Evolutionary conservation across 1,140 invertebrate species (phyloP), one percentile per base, ranked within the genome.

Genomic region (Heliothis subflexa): DNA sequence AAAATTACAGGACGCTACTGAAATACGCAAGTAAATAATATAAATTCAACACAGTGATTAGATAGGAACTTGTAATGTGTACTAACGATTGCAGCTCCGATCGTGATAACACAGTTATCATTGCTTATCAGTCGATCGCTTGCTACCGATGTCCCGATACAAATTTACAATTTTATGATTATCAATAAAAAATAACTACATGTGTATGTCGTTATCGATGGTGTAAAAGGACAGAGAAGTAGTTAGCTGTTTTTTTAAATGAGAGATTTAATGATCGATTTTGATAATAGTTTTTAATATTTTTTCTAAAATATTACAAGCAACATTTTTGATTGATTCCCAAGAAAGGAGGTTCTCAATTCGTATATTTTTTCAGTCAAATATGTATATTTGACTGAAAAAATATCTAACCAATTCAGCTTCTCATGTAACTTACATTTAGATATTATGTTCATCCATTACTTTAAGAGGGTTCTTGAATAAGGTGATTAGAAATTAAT

Each of bases 81-180:
- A 10, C 28, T 55, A 25, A 71, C 50, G 21, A 71, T 71, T 71
- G 50, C 68, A 28, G 50, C 40, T 71, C 21, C 49, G 14, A 71
- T 71, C 49, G 70, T 57, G 52, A 72, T 72, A 57, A 55, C 28
- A 10, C 12, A 18, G 52, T 55, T 55, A 55, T 52, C 18, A 14
- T 21, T 33, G 9, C 4, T 54, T 72, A 72, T 72, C 70, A 47
- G 33, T 4, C 11, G 50, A 72, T 72, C 70, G 52, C 40, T 47
- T 54, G 66, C 70, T 72, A 72, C 70, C 70, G 70, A 72, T 72
- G 70, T 57, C 28, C 40, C 52, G 70, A 72, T 72, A 55, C 33
- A 11, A 57, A 3, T 50, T 50, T 57, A 72, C 70, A 57, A 72
- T 72, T 55, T 55, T 13, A 55, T 25, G 45, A 50, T 52, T 28